Base-by-base conservation (phyloP, 2,113 vertebrate species). In the Notarius lentiginosus region DNA sequence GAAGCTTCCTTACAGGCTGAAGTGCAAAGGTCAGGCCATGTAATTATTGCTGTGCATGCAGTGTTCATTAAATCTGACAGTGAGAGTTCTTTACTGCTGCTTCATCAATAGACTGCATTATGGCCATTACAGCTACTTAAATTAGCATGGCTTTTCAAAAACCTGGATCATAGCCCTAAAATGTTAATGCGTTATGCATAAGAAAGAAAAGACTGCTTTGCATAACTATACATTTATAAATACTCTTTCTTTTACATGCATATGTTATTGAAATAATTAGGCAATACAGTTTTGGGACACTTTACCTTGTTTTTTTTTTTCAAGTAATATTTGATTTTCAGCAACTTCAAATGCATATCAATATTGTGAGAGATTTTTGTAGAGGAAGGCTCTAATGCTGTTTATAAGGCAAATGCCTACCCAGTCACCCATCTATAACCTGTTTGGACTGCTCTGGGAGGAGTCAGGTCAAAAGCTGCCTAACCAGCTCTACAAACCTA, bases 31-130 rank as follows among this genome's bases (percentile, higher is more conserved):
- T 88, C 82, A 89, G 82, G 84, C 82, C 79, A 70, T 76, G 80
- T 89, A 90, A 90, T 91, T 87, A 86, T 89, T 85, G 88, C 87
- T 89, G 63, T 84, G 77, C 79, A 61, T 87, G 81, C 83, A 83
- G 85, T 84, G 79, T 87, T 87, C 75, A 88, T 89, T 89, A 86
- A 90, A 90, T 88, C 87, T 88, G 90, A 91, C 84, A 88, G 83
- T 87, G 84, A 91, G 86, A 79, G 88, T 83, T 89, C 86, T 81
- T 84, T 84, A 84, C 63, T 41, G 47, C 82, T 68, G 63, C 87
- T 89, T 49, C 30, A 79, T 82, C 82, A 87, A 84, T 87, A 63
- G 79, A 34, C 79, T 79, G 79, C 55, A 87, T 87, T 85, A 87
- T 61, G 66, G 70, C 22, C 81, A 85, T 89, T 88, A 89, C 61